phyloP scores from a whole-genome alignment of 2,113 vertebrate genomes.

The Daboia siamensis region DNA sequence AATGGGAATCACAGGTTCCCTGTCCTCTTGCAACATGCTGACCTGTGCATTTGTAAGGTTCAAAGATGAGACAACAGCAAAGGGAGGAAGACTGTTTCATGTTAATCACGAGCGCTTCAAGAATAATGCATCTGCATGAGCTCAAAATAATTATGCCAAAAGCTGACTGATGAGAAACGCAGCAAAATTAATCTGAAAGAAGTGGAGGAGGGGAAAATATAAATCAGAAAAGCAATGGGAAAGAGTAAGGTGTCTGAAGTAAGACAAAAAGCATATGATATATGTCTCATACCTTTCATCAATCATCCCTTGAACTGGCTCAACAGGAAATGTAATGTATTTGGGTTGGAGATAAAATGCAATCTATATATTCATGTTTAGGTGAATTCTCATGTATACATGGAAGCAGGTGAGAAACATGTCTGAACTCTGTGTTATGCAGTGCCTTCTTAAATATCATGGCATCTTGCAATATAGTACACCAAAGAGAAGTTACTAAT shows the following conservation, averaged over 20 bases:
- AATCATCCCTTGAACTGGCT: not conserved
- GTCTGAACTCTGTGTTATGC: not conserved
- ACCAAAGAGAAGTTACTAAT: not conserved
- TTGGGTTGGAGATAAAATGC: not conserved
- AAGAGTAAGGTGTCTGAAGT: not conserved
- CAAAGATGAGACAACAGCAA: not conserved
- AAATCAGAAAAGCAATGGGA: not conserved
- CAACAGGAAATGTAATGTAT: not conserved
- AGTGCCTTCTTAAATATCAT: not conserved
- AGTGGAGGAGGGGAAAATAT: not conserved
- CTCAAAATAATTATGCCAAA: not conserved
- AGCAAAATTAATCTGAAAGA: not conserved
- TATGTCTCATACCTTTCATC: too few species aligned
- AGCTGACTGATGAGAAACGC: not conserved
- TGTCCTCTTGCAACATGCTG: not conserved
- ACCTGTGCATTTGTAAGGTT: not conserved
- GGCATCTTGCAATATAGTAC: rapidly evolving
- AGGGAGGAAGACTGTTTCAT: not conserved
- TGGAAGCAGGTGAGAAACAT: not conserved
- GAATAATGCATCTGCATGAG: not conserved
- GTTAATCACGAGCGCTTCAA: not conserved
- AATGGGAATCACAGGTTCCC: not conserved
- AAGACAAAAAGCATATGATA: not conserved
- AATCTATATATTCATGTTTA: not conserved
- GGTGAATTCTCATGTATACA: not conserved